phyloP scores from a whole-genome alignment of 2,888 invertebrate genomes.

The Melitaea athalia region DNA sequence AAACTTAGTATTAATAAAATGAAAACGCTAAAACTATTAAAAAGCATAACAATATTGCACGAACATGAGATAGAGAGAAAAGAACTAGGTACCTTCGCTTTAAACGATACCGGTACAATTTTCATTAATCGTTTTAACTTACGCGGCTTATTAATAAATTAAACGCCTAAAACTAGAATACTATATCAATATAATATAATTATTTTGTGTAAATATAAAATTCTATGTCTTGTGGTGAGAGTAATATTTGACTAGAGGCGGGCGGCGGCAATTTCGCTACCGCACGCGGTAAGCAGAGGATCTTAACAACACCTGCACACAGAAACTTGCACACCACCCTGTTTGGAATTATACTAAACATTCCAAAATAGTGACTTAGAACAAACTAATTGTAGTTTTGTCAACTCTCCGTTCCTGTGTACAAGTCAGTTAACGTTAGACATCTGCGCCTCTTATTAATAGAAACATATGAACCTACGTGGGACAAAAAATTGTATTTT shows the following conservation, averaged over 20 bases:
- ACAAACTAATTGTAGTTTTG: constrained; percentile 16
- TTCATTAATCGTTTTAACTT: constrained; percentile 53
- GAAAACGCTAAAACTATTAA: constrained; percentile 69
- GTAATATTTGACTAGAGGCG: constrained; percentile 82
- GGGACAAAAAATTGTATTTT: constrained; percentile 23
- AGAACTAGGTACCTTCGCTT: constrained; percentile 61
- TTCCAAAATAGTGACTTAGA: constrained; percentile 14
- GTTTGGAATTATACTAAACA: constrained; percentile 14
- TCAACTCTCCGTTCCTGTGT: constrained; percentile 21
- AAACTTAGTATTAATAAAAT: constrained; percentile 47
- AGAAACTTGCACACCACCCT: constrained; percentile 30
- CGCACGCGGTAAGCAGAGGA: constrained; percentile 41
- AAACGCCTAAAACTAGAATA: constrained; percentile 82
- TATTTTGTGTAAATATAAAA: constrained; percentile 83
- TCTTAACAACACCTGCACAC: constrained; percentile 39
- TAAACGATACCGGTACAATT: constrained; percentile 42
- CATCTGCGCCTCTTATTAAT: constrained; percentile 16
- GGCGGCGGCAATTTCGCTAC: constrained; percentile 57
- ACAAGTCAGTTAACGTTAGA: constrained; percentile 23
- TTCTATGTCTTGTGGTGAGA: constrained; percentile 79
- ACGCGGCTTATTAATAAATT: constrained; percentile 73
- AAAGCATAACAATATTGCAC: constrained; percentile 81
- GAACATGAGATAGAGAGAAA: constrained; percentile 62
- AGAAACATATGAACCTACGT: constrained; percentile 20
- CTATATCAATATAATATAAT: constrained; percentile 82